phyloP scores from a whole-genome alignment of 2,113 vertebrate species.

The Pseudorectes ferrugineus region DNA sequence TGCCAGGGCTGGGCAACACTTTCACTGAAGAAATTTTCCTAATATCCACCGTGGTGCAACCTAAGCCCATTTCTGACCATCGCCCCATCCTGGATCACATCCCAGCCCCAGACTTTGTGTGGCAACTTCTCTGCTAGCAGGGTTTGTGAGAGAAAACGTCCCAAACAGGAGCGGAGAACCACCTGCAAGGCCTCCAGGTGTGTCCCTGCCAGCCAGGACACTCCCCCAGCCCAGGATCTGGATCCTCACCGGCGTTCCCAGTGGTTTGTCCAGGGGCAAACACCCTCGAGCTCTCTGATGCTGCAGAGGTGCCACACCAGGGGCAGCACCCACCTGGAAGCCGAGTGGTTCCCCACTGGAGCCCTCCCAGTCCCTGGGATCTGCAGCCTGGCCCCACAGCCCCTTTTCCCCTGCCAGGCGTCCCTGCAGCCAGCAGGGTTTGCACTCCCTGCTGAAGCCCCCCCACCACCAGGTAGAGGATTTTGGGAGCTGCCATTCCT shows the following conservation, averaged over 20 bases:
- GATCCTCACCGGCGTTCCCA: fast-evolving
- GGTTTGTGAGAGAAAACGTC: not conserved
- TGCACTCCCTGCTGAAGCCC: not conserved
- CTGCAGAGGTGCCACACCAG: not conserved
- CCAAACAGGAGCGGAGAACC: not conserved
- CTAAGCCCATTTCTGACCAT: not conserved
- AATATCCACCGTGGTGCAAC: not conserved
- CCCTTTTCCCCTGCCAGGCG: not conserved
- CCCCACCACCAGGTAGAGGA: not conserved
- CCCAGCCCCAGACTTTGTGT: fast-evolving
- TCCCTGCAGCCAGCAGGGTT: not conserved
- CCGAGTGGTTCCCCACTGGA: fast-evolving
- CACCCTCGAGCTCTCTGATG: not conserved
- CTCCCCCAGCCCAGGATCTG: not conserved
- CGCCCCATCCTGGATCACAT: not conserved
- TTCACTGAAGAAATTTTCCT: not conserved
- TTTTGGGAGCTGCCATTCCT: not conserved
- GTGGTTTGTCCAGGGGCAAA: not conserved
- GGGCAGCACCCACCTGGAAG: not conserved
- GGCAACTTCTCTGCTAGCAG: not conserved
- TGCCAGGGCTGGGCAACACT: not conserved
- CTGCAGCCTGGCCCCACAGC: not conserved
- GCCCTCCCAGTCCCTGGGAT: not conserved
- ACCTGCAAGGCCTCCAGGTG: not conserved
- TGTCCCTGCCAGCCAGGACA: not conserved